phyloP scores from a whole-genome alignment of 2,113 vertebrate species.

The Tringa solitaria region DNA sequence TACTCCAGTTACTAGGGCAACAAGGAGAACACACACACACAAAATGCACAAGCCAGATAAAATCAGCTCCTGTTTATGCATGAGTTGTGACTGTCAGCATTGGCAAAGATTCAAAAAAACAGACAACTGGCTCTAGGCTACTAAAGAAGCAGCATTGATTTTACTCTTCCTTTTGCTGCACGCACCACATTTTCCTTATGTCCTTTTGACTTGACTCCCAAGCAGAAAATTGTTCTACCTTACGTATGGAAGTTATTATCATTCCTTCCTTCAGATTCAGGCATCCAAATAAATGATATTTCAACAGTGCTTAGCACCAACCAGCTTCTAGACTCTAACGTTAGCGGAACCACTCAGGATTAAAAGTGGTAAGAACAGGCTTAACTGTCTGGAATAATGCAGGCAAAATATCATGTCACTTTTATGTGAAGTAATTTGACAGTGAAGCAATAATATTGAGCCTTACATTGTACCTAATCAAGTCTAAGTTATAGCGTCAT shows the following conservation, averaged over 20 bases:
- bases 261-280: background rate
- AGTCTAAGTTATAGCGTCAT: background rate
- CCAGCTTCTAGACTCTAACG: background rate
- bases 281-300: conserved; percentile 23
- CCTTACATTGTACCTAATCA: background rate
- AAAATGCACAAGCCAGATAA: background rate
- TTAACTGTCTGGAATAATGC: background rate
- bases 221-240: conserved; percentile 12
- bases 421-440: background rate
- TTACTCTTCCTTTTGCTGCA: background rate
- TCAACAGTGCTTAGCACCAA: conserved; percentile 17
- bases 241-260: background rate
- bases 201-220: background rate
- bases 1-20: conserved; percentile 22
- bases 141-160: background rate
- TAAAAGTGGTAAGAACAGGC: background rate
- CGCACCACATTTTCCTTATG: background rate
- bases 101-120: background rate
- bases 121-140: background rate
- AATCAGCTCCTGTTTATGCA: conserved; percentile 3
- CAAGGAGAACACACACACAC: background rate
- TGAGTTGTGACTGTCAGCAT: background rate
- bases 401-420: conserved; percentile 7
- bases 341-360: background rate
- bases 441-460: background rate